Evolutionary conservation across 2,888 invertebrate species (phyloP).

Genomic region (Dynastes grantii): DNA sequence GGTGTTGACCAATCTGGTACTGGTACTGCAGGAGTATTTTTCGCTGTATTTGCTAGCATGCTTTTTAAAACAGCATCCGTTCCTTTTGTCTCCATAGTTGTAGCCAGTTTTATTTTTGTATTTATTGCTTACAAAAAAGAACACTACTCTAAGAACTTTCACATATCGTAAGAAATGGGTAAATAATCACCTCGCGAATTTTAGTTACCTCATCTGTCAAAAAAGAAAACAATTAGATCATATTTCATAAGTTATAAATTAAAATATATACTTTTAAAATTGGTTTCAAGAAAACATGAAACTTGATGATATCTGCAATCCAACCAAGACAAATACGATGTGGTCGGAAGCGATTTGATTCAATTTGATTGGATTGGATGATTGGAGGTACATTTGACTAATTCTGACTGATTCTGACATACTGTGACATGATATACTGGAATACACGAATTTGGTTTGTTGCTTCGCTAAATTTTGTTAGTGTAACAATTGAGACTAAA

Average conservation of each 20-base stretch:
- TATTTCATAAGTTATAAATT: neutral
- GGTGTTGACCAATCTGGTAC: conserved; percentile 67
- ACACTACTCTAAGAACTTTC: neutral
- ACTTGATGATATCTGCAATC: neutral
- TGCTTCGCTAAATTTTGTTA: neutral
- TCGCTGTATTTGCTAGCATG: conserved; percentile 62
- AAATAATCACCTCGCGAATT: neutral
- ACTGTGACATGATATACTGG: no score
- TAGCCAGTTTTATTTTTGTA: neutral
- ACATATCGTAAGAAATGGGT: neutral
- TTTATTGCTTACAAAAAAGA: neutral
- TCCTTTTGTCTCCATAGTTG: conserved; percentile 56
- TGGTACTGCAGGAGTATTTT: conserved; percentile 68
- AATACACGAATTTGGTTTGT: neutral
- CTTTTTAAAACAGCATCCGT: conserved; percentile 67
- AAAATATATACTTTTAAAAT: neutral
- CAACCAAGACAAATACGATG: no score
- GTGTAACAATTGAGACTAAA: neutral
- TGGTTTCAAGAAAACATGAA: neutral
- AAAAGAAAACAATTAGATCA: neutral
- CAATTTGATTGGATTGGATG: no score
- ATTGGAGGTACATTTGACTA: no score
- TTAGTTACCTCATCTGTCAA: neutral
- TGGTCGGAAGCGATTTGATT: no score
- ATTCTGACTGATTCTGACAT: no score